A percentile compares a stretch with the other conserved stretches of the same genome.
Conservation (phyloP, 2,797 vertebrate genomes). For the Pygocentrus nattereri region DNA sequence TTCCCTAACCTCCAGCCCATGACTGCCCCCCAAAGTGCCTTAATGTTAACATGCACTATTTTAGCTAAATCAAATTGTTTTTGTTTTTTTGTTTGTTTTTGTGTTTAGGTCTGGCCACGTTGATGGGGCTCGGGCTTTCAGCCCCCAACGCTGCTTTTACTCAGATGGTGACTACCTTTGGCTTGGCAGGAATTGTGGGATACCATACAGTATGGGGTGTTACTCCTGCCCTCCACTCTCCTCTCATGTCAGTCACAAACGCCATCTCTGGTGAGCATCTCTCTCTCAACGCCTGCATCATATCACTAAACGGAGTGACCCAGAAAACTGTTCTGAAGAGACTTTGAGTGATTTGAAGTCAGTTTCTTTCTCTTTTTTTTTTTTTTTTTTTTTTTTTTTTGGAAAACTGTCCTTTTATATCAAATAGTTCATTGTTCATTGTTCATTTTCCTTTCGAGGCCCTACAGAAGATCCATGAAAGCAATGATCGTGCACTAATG, state of each 20-base stretch:
- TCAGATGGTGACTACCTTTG: constrained; percentile 86
- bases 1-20: too few relatives aligned
- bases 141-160: constrained; percentile 81
- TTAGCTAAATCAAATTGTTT: neutral
- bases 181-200: constrained; percentile 82
- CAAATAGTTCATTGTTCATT: neutral
- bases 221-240: constrained; percentile 84
- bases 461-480: neutral
- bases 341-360: neutral
- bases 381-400: too few relatives aligned
- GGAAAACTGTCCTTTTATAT: neutral
- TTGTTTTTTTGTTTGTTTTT: constrained; percentile 18
- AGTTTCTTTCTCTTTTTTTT: too few relatives aligned
- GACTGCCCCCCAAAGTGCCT: too few relatives aligned
- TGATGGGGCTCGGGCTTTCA: constrained; percentile 78
- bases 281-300: neutral
- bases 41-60: too few relatives aligned
- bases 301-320: neutral
- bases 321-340: neutral
- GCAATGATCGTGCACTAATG: neutral
- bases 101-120: constrained; percentile 71
- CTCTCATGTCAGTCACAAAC: constrained; percentile 86
- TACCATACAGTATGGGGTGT: constrained; percentile 84
- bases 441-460: neutral
- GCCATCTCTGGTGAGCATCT: constrained; percentile 83